phyloP scores from a whole-genome alignment of 2,888 invertebrate genomes.

The Limnephilus lunatus region DNA sequence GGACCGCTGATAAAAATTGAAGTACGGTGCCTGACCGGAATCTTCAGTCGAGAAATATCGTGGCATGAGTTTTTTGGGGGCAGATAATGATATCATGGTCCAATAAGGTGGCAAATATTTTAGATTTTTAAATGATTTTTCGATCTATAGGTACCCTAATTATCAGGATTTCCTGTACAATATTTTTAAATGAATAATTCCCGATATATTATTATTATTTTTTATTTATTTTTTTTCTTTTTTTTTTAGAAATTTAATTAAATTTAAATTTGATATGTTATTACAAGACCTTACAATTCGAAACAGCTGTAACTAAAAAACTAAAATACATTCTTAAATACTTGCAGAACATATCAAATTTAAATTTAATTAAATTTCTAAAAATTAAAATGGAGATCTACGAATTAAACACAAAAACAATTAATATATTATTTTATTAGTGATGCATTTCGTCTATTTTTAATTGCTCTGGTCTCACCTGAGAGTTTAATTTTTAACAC shows the following conservation, averaged over 20 bases:
- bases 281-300: too few relatives aligned
- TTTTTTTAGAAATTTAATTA: too few relatives aligned
- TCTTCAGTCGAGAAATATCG: neutral
- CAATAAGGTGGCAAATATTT: neutral
- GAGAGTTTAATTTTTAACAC: neutral
- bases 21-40: neutral
- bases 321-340: too few relatives aligned
- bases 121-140: neutral
- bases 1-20: neutral
- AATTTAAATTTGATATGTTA: too few relatives aligned
- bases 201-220: neutral
- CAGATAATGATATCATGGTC: neutral
- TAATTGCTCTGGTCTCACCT: neutral
- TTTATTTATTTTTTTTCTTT: too few relatives aligned
- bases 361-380: too few relatives aligned
- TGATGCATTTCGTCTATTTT: neutral
- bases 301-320: too few relatives aligned
- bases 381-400: too few relatives aligned
- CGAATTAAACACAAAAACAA: too few relatives aligned
- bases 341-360: too few relatives aligned
- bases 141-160: neutral
- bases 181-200: too few relatives aligned
- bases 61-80: neutral
- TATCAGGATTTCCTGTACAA: too few relatives aligned
- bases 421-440: neutral